These are phyloP conservation scores for Scyliorhinus canicula DNA, from an alignment of 2,797 vertebrate genomes.

Conservation along the genomic window DNA sequence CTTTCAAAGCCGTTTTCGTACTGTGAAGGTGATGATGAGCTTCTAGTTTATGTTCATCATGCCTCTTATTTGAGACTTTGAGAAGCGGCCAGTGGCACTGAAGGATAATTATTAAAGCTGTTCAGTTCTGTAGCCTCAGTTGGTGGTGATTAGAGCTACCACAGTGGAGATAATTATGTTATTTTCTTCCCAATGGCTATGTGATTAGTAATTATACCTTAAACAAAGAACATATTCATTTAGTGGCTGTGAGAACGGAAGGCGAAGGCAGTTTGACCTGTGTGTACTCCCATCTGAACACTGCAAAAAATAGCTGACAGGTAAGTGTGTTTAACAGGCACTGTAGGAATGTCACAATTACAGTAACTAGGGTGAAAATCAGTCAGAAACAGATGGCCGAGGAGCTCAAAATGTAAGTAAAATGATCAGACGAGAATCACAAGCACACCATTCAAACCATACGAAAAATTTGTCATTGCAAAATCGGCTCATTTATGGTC, in stretches of 20 bases:
- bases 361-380: conserved; percentile 18
- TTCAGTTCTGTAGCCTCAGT: conserved; percentile 33
- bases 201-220: conserved; percentile 65
- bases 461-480: not conserved
- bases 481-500: not conserved
- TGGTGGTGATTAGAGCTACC: conserved; percentile 38
- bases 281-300: conserved; percentile 22
- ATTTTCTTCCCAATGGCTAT: conserved; percentile 44
- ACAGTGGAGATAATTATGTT: conserved; percentile 38
- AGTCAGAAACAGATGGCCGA: not conserved
- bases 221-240: conserved; percentile 43
- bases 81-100: conserved; percentile 31
- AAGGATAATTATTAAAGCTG: conserved; percentile 31
- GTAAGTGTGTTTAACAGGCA: conserved; percentile 11
- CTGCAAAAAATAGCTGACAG: conserved; percentile 9
- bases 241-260: conserved; percentile 33
- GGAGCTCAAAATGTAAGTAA: not conserved
- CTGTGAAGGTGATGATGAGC: conserved; percentile 17
- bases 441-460: not conserved
- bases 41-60: conserved; percentile 19
- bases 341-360: conserved; percentile 14
- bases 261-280: conserved; percentile 23
- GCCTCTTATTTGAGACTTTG: conserved; percentile 27
- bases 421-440: not conserved
- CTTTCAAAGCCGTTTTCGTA: not conserved